Conservation (phyloP, 1,140 invertebrate species). For the Doryteuthis pealeii region DNA sequence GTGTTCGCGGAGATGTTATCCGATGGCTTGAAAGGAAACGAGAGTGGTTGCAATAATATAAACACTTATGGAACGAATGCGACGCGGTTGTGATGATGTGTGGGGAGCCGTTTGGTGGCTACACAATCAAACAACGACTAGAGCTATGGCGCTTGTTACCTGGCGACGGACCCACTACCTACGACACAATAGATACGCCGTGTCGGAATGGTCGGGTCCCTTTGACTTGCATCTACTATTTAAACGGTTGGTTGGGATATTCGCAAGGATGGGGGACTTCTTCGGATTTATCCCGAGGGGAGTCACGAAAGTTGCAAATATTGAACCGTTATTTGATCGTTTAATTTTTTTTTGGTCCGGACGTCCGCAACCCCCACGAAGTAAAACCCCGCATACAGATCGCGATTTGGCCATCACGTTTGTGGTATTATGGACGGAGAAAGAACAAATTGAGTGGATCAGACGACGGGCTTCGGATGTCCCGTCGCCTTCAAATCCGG, state of each 20-base stretch:
- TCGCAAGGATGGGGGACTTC: conserved; percentile 70
- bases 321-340: conserved; percentile 89
- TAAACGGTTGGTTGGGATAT: conserved; percentile 91
- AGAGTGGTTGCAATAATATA: conserved; percentile 70
- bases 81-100: conserved; percentile 82
- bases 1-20: conserved; percentile 78
- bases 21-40: conserved; percentile 88
- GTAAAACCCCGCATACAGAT: conserved; percentile 86
- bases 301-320: conserved; percentile 82
- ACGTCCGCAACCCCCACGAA: conserved; percentile 93
- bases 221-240: conserved; percentile 94
- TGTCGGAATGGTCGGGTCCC: conserved; percentile 91
- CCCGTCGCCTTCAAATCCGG: too few relatives aligned
- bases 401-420: too few relatives aligned
- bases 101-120: conserved; percentile 74
- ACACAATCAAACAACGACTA: not conserved
- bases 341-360: conserved; percentile 97
- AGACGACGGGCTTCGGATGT: too few relatives aligned
- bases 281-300: conserved; percentile 87
- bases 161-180: conserved; percentile 91
- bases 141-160: conserved; percentile 95
- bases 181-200: conserved; percentile 95
- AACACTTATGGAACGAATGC: conserved; percentile 64
- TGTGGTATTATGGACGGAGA: too few relatives aligned
- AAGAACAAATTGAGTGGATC: too few relatives aligned